Conservation (phyloP, 2,888 invertebrate genomes). For the Mimachlamys varia region DNA sequence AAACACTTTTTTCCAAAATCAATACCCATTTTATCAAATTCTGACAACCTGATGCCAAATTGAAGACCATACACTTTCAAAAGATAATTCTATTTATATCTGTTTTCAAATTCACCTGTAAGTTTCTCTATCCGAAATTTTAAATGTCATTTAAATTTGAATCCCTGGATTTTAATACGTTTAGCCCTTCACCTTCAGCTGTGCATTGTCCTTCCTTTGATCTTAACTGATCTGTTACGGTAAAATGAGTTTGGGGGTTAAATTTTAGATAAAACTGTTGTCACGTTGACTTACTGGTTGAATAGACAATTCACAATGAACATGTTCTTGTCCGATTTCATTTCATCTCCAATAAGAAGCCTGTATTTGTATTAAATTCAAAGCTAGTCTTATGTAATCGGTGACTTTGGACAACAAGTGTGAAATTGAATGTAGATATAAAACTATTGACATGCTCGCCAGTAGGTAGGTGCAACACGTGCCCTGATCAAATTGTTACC, state of each 20-base stretch:
- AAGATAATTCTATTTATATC: not conserved
- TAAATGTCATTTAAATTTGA: conserved; percentile 22
- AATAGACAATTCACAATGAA: not conserved
- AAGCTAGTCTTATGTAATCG: not conserved
- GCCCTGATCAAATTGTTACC: not conserved
- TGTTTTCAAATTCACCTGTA: not conserved
- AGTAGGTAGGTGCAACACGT: not conserved
- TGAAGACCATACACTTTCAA: not conserved
- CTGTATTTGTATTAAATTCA: not conserved
- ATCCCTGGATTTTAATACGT: not conserved
- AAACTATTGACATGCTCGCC: not conserved
- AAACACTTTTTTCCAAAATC: not conserved
- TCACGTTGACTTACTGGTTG: not conserved
- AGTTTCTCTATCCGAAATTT: not conserved
- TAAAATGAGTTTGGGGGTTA: not conserved
- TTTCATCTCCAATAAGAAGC: not conserved
- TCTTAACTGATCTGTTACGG: not conserved
- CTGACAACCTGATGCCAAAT: not conserved
- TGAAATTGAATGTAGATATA: conserved; percentile 4
- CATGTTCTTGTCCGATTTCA: not conserved
- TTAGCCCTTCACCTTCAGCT: not conserved
- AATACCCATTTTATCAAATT: not conserved
- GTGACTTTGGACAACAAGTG: not conserved
- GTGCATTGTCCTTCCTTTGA: not conserved
- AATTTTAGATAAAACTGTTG: not conserved